Conservation (phyloP, 1,140 invertebrate species). For the Maconellicoccus hirsutus region DNA sequence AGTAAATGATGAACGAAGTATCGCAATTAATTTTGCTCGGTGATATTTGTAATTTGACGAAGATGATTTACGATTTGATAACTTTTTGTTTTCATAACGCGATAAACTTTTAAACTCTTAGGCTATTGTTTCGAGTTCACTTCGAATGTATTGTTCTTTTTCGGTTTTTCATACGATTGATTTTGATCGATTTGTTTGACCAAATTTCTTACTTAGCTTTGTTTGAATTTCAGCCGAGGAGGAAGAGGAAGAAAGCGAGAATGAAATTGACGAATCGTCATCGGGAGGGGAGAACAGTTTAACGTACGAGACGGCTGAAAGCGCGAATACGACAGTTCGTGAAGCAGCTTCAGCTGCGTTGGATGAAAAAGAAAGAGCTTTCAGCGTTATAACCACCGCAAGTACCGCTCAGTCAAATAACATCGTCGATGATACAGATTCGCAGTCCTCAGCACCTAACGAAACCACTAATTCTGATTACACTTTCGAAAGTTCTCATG, state of each 20-base stretch:
- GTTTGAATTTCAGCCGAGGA: neutral
- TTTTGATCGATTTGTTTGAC: too few species aligned
- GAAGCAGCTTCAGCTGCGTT: neutral
- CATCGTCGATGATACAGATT: neutral
- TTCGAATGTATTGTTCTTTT: too few species aligned
- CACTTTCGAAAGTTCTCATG: neutral
- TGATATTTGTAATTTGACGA: too few species aligned
- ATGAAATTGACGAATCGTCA: conserved; percentile 10
- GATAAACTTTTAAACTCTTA: too few species aligned
- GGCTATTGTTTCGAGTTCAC: too few species aligned
- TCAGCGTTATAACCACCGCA: neutral
- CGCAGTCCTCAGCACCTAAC: neutral
- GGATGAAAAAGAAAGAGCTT: neutral
- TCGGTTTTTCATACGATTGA: too few species aligned
- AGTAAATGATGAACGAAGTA: too few species aligned
- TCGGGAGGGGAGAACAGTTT: conserved; percentile 8
- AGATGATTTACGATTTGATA: too few species aligned
- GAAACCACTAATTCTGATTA: neutral
- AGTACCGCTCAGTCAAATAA: neutral
- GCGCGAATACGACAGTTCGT: neutral
- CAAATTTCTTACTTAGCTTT: neutral
- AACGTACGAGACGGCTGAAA: neutral
- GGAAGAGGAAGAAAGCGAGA: neutral
- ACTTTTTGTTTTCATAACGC: too few species aligned
- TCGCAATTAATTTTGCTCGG: too few species aligned